phyloP scores from a whole-genome alignment of 2,797 vertebrate species.

The Naso thynnoides region DNA sequence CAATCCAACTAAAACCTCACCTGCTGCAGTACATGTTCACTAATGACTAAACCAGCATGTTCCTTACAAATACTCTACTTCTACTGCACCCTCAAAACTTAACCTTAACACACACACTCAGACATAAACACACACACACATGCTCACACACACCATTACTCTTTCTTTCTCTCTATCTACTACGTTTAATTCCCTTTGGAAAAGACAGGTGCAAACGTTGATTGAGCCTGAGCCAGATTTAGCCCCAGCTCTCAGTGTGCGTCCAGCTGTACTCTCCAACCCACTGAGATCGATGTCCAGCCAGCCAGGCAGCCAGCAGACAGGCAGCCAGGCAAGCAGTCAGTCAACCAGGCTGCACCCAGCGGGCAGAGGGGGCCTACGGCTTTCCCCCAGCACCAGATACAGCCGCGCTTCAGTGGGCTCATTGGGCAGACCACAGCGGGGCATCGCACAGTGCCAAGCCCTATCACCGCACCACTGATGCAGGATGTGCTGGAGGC shows the following conservation, averaged over 20 bases:
- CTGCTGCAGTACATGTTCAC: conserved; percentile 60
- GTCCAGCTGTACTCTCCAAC: conserved; percentile 91
- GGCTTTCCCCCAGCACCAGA: conserved; percentile 73
- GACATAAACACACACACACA: conserved; percentile 51
- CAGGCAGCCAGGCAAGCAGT: conserved; percentile 71
- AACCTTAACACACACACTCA: conserved; percentile 52
- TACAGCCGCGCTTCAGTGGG: conserved; percentile 81
- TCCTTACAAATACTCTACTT: conserved; percentile 53
- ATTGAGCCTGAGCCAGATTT: conserved; percentile 84
- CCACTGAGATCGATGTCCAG: conserved; percentile 91
- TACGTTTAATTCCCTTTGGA: conserved; percentile 84
- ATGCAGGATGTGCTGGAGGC: conserved; percentile 70
- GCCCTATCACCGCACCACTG: conserved; percentile 75
- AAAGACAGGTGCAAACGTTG: conserved; percentile 85
- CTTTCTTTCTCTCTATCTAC: conserved; percentile 83
- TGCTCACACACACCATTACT: conserved; percentile 83
- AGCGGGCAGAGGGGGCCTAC: conserved; percentile 78
- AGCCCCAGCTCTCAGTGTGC: conserved; percentile 87
- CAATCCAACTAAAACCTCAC: conserved; percentile 53
- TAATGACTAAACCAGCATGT: conserved; percentile 52
- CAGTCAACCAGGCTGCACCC: conserved; percentile 78
- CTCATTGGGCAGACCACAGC: conserved; percentile 81
- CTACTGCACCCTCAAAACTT: conserved; percentile 56
- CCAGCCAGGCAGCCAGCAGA: conserved; percentile 79
- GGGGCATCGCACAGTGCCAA: conserved; percentile 74